Base-by-base conservation (phyloP, 2,888 invertebrate species). In the Julus scanicus region DNA sequence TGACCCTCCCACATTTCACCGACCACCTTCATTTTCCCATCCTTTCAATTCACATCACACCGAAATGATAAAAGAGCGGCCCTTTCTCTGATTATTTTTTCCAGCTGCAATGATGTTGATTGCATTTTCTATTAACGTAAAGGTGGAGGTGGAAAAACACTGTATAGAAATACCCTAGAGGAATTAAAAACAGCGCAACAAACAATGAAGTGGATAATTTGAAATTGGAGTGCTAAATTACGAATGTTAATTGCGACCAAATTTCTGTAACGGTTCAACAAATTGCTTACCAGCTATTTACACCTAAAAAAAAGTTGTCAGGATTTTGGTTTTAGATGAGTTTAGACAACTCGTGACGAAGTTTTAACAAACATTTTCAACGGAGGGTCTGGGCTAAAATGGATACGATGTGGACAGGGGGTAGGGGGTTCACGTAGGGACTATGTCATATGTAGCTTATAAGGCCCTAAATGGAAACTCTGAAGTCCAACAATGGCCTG, bases 61-160 rank as follows among this genome's bases (percentile, higher is more conserved):
- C 71, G 71, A 71, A 71, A 71, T 71, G 71, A 71, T 71, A 71
- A 71, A 71, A 71, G 71, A 9, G 29, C 11, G 63, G n/a, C n/a
- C n/a, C 71, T 71, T 71, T 71, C 71, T 9, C 71, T 71, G 71
- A 71, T 71, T 71, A 71, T 71, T 71, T 71, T 29, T 71, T 71
- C 11, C 9, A 6, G 1, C 11, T 29, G 71, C 71, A 29, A 71
- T 71, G 71, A 71, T 71, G 71, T 71, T 71, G 71, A 71, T 71
- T 71, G 71, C 71, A 71, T 71, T 71, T 71, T 71, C 71, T 71
- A 71, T 71, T 29, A 71, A 71, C 71, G 20, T 71, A 71, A 71
- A 29, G 71, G 71, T 71, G 6, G 20, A 20, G 20, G 20, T 29
- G 71, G 71, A n/a, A 29, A 9, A 29, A 71, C 9, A 29, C 71